phyloP scores from a whole-genome alignment of 2,888 invertebrate species.

The Lysandra coridon region DNA sequence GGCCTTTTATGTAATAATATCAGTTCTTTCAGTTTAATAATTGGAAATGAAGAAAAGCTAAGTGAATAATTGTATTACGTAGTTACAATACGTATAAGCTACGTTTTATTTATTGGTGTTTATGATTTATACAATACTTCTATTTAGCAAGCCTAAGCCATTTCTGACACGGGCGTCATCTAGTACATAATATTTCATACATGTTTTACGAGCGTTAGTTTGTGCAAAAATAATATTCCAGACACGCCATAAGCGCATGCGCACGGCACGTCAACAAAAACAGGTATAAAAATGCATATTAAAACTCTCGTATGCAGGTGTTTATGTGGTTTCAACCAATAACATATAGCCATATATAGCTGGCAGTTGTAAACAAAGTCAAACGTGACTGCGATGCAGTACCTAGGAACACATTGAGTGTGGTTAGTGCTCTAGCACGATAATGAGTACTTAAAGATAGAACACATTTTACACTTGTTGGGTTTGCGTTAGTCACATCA shows the following conservation, averaged over 20 bases:
- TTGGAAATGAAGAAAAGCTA: no score
- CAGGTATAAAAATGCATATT: slow-evolving; percentile 16
- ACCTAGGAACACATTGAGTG: slow-evolving; percentile 45
- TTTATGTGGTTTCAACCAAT: slow-evolving; percentile 33
- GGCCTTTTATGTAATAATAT: no score
- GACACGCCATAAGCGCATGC: neutral
- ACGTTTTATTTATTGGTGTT: no score
- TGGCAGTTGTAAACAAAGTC: slow-evolving; percentile 39
- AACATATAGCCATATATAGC: slow-evolving; percentile 33
- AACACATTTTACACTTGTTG: slow-evolving; percentile 15
- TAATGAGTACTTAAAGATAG: slow-evolving; percentile 34
- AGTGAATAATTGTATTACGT: no score
- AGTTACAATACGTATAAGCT: no score
- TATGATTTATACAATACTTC: no score
- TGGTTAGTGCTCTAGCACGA: slow-evolving; percentile 51
- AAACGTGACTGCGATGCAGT: slow-evolving; percentile 39
- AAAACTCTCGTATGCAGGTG: slow-evolving; percentile 24
- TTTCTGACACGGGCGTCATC: no score
- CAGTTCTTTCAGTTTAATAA: no score
- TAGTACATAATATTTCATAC: neutral
- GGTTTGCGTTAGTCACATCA: neutral
- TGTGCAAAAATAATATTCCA: slow-evolving; percentile 6
- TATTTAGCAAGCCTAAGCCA: no score
- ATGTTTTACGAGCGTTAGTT: neutral
- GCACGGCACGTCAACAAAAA: slow-evolving; percentile 15